A percentile compares a stretch with the other conserved stretches of the same genome.
Evolutionary conservation across 2,888 invertebrate species (phyloP).

Genomic region (Matsumyia berberina): DNA sequence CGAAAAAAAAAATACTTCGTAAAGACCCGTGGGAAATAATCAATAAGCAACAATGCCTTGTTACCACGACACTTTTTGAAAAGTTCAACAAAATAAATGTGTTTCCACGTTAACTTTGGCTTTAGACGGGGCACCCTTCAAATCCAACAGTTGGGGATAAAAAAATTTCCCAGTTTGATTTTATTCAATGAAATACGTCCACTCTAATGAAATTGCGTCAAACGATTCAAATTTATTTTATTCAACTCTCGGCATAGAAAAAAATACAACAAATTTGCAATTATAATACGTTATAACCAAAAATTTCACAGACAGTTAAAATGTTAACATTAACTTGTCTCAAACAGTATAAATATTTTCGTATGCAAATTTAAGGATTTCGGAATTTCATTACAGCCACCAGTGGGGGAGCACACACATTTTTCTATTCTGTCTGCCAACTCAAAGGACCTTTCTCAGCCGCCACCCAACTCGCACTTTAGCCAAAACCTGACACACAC

Average conservation of each 20-base stretch:
- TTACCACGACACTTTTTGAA: too few relatives aligned
- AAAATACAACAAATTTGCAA: conserved; percentile 28
- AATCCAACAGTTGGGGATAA: background rate
- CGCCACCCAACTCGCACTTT: conserved; percentile 13
- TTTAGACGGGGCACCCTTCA: background rate
- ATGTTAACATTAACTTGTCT: conserved; percentile 62
- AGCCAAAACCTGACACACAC: conserved; percentile 1
- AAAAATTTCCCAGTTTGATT: background rate
- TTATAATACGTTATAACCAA: conserved; percentile 38
- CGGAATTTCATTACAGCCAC: conserved; percentile 67
- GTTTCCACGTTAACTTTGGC: too few relatives aligned
- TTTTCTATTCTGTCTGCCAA: conserved; percentile 41
- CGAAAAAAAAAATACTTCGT: too few relatives aligned
- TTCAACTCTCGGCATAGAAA: background rate
- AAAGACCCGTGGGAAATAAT: too few relatives aligned
- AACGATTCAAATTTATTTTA: background rate
- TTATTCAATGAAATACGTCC: background rate
- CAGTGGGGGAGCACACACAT: conserved; percentile 16
- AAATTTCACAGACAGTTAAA: conserved; percentile 55
- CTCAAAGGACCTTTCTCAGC: conserved; percentile 42
- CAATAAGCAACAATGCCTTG: too few relatives aligned
- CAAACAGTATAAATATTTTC: conserved; percentile 57
- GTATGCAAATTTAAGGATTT: conserved; percentile 67
- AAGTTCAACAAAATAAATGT: too few relatives aligned
- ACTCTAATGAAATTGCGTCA: background rate